Conservation (phyloP, 2,113 vertebrate genomes). For the Leucosticte australis region DNA sequence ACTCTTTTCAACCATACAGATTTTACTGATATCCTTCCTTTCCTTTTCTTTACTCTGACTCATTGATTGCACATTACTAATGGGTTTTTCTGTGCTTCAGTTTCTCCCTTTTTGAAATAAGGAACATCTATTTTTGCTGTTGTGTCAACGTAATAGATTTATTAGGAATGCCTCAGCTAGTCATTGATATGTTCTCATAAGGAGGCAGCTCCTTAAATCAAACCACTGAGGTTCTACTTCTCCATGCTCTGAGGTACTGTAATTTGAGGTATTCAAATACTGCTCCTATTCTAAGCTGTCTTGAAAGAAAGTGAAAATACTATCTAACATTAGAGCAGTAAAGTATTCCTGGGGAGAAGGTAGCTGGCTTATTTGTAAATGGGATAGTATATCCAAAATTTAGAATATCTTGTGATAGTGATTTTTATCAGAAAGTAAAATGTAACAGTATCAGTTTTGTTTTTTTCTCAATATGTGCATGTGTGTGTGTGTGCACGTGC, state of each 20-base stretch:
- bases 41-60: constrained; percentile 20
- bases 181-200: neutral
- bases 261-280: neutral
- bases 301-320: neutral
- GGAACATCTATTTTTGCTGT: neutral
- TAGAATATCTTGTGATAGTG: neutral
- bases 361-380: neutral
- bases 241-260: neutral
- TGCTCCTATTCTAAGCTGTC: neutral
- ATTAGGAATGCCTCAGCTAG: constrained; percentile 4
- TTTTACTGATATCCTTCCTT: neutral
- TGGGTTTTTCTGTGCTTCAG: neutral
- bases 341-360: neutral
- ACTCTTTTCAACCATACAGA: neutral
- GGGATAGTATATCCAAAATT: neutral
- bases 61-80: constrained; percentile 29
- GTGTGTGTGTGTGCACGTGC: neutral
- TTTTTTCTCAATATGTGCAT: neutral
- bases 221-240: neutral
- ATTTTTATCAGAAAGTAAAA: neutral
- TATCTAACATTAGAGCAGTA: neutral
- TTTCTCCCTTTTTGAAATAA: neutral
- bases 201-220: neutral
- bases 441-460: neutral
- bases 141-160: neutral